phyloP scores from a whole-genome alignment of 2,797 vertebrate species.

The Lacerta agilis region DNA sequence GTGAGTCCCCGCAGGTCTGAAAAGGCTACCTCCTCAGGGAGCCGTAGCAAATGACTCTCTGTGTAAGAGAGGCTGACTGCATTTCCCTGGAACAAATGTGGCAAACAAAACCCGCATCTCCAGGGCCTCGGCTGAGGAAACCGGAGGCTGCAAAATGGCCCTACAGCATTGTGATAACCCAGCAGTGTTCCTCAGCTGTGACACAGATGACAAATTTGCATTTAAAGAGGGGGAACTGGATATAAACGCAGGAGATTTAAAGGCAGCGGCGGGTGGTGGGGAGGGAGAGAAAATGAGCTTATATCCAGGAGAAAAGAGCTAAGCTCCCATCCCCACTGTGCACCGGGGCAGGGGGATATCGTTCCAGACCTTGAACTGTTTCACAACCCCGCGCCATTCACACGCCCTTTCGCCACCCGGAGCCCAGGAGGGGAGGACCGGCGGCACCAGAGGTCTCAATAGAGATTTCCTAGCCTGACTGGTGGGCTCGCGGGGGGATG shows the following conservation, averaged over 20 bases:
- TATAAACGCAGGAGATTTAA: conserved; percentile 70
- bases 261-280: conserved; percentile 66
- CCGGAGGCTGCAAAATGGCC: conserved; percentile 68
- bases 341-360: conserved; percentile 87
- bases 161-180: conserved; percentile 69
- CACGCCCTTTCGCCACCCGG: conserved; percentile 89
- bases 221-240: conserved; percentile 72
- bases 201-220: conserved; percentile 74
- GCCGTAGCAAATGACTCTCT: background rate
- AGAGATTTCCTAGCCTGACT: conserved; percentile 87
- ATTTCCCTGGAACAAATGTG: background rate
- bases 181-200: conserved; percentile 69
- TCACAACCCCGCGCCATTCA: conserved; percentile 90
- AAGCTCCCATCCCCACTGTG: conserved; percentile 95
- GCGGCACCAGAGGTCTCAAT: conserved; percentile 79
- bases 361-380: conserved; percentile 72
- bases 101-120: background rate
- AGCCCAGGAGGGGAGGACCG: conserved; percentile 54
- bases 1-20: background rate
- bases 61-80: background rate
- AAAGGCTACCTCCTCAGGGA: background rate
- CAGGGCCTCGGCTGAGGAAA: background rate
- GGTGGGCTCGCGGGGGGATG: conserved; percentile 81
- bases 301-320: conserved; percentile 88
- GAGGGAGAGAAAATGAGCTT: conserved; percentile 89